Conservation (phyloP, 2,113 vertebrate genomes). For the Tyto alba region DNA sequence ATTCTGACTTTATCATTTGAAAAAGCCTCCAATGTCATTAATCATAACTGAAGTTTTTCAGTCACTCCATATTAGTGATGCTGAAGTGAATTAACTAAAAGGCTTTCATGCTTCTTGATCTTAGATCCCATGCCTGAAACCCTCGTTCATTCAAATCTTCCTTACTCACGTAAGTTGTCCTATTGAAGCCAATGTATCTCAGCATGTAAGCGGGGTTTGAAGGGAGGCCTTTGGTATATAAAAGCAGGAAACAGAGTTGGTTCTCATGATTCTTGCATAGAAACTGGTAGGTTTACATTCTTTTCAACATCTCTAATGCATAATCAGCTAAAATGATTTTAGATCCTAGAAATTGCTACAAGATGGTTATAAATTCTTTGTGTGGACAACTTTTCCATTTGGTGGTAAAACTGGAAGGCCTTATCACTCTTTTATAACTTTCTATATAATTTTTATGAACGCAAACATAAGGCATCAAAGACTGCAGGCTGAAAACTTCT, state of each 20-base stretch:
- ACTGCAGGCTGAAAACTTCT: conserved; percentile 40
- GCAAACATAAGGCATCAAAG: conserved; percentile 73
- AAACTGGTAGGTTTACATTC: conserved; percentile 56
- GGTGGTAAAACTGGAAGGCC: conserved; percentile 70
- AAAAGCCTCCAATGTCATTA: not conserved
- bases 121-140: conserved; percentile 17
- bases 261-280: conserved; percentile 46
- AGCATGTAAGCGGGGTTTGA: conserved; percentile 7
- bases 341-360: conserved; percentile 68
- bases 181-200: conserved; percentile 34
- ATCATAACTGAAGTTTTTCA: conserved; percentile 39
- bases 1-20: not conserved
- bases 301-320: conserved; percentile 58
- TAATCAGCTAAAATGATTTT: conserved; percentile 63
- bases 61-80: conserved; percentile 25
- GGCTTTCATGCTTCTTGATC: conserved; percentile 55
- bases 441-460: conserved; percentile 76
- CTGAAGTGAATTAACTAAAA: conserved; percentile 54
- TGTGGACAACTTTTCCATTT: conserved; percentile 72
- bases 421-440: conserved; percentile 75
- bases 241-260: not conserved
- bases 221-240: not conserved
- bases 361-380: conserved; percentile 75
- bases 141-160: conserved; percentile 7
- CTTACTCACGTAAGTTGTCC: not conserved